Evolutionary conservation across 2,113 vertebrate genomes (phyloP), one percentile per base, ranked within the genome.

Genomic region (Neolamprologus hecqui): DNA sequence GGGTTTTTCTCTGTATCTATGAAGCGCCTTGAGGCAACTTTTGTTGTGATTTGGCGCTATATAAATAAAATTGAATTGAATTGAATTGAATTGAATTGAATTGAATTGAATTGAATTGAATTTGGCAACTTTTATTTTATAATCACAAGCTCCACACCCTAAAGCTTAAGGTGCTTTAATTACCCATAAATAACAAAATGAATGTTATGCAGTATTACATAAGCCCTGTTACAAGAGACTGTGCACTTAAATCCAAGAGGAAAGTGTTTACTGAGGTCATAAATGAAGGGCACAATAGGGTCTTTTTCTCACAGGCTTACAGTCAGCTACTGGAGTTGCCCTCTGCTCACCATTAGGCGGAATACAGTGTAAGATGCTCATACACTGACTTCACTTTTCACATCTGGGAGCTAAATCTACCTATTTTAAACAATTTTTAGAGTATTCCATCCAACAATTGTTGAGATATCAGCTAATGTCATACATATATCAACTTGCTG

Each of bases 281-380:
- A n/a, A 40, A 68, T 23, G 35, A 73, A 45, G 37, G 21, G 65
- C 3, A 1, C 21, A 2, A 0, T 9, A 26, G 7, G 37, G 37
- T 15, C 21, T 14, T 42, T 23, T 70, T 42, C 37, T 23, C 37
- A 42, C 7, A 73, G 37, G n/a, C 63, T 37, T 13, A 37, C 19
- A n/a, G 19, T 40, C 35, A 28, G 23, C 68, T 17, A 11, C 40
- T 47, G 3, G 21, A 75, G 40, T 47, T 0, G 9, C 23, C 2
- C 42, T 45, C 0, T 47, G 9, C 42, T 75, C 14, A 75, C 14
- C 2, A 47, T 75, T 28, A 28, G 40, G 21, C 0, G 0, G 1
- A 47, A 26, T 75, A 15, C 37, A 60, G 57, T 60, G 57, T 60
- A 60, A 1, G 28, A 40, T 21, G 37, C 21, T 73, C 65, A 15